These are phyloP conservation scores for Glaucopsyche alexis DNA, from an alignment of 2,888 invertebrate species.

Conservation along the genomic window DNA sequence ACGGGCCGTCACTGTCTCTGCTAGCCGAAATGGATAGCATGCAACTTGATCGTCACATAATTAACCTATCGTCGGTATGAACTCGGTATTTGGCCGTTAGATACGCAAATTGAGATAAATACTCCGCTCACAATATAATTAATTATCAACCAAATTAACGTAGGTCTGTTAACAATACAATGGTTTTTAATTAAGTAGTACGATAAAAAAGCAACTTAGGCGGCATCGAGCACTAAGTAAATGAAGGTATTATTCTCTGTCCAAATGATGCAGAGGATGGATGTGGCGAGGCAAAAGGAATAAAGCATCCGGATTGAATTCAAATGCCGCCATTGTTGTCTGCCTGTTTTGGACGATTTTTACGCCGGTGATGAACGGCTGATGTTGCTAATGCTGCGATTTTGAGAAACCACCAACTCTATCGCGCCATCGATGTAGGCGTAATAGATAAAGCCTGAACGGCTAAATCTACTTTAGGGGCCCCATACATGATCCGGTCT, in stretches of 20 bases:
- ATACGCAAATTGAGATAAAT: background rate
- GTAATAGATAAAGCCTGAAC: background rate
- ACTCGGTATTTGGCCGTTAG: too few relatives aligned
- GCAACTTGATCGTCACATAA: too few relatives aligned
- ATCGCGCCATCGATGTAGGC: conserved; percentile 32
- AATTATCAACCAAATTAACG: background rate
- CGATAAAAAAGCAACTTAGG: background rate
- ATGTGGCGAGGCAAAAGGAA: conserved; percentile 54
- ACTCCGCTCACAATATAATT: background rate
- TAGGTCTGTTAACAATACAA: background rate
- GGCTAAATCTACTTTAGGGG: background rate
- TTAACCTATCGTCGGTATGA: too few relatives aligned
- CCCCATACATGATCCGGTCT: too few relatives aligned
- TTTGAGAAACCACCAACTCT: conserved; percentile 46
- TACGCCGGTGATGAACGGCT: conserved; percentile 58
- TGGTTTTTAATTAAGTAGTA: conserved; percentile 8
- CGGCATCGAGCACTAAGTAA: conserved; percentile 25
- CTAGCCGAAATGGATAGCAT: too few relatives aligned
- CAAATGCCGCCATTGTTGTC: conserved; percentile 75
- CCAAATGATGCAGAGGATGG: conserved; percentile 49
- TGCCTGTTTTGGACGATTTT: conserved; percentile 62
- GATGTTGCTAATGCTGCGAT: conserved; percentile 44
- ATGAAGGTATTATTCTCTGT: conserved; percentile 40
- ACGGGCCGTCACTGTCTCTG: too few relatives aligned
- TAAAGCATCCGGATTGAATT: conserved; percentile 59